Evolutionary conservation across 2,888 invertebrate species (phyloP).

Genomic region (Philereme vetulata): DNA sequence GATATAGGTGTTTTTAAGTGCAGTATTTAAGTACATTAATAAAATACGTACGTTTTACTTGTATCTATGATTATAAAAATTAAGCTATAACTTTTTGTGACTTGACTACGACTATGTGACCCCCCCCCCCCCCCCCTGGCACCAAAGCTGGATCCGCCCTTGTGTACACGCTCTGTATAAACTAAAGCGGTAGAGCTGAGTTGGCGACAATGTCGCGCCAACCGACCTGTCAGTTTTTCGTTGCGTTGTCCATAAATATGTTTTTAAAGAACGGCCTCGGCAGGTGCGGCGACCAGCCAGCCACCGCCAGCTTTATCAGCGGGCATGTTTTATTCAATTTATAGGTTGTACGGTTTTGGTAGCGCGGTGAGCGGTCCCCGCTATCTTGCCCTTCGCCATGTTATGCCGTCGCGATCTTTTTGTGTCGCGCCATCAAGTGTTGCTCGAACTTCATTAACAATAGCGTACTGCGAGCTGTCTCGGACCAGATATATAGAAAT

Average conservation of each 20-base stretch:
- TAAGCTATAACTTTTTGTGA: too few relatives aligned
- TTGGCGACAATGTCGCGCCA: slow-evolving; percentile 30
- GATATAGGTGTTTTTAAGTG: too few relatives aligned
- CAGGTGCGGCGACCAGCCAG: slow-evolving; percentile 56
- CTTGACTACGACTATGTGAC: too few relatives aligned
- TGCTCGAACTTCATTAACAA: slow-evolving; percentile 17
- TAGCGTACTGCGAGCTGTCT: too few relatives aligned
- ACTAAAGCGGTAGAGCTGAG: slow-evolving; percentile 4
- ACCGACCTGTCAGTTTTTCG: slow-evolving; percentile 61
- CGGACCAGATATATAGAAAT: too few relatives aligned
- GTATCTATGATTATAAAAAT: too few relatives aligned
- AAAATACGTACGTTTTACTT: too few relatives aligned
- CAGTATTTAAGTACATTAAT: too few relatives aligned
- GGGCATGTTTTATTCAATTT: slow-evolving; percentile 65
- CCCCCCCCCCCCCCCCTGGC: too few relatives aligned
- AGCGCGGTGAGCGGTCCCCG: slow-evolving; percentile 68
- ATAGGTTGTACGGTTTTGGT: slow-evolving; percentile 64
- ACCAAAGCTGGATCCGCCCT: too few relatives aligned
- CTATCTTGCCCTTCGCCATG: slow-evolving; percentile 31
- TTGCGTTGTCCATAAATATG: slow-evolving; percentile 69
- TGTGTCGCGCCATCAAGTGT: slow-evolving; percentile 16
- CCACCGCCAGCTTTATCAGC: slow-evolving; percentile 57
- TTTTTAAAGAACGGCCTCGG: slow-evolving; percentile 61
- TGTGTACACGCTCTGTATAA: slow-evolving; percentile 12
- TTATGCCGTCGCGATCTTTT: slow-evolving; percentile 21